A percentile compares a stretch with the other conserved stretches of the same genome.
phyloP scores from a whole-genome alignment of 2,113 vertebrate genomes.

The Madoqua kirkii region DNA sequence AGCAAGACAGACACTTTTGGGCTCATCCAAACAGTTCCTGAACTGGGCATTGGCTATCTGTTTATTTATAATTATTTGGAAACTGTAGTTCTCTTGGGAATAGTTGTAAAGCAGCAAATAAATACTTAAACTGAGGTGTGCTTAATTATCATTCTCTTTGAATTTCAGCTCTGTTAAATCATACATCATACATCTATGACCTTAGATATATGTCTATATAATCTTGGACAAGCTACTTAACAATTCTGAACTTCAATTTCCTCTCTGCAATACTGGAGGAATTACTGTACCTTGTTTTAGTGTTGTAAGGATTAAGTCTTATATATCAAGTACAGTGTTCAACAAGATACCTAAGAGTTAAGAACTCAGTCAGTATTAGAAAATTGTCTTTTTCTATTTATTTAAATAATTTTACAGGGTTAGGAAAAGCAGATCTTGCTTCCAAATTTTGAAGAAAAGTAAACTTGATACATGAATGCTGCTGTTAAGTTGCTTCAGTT shows the following conservation, averaged over 20 bases:
- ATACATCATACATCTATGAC: not conserved
- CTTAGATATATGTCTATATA: not conserved
- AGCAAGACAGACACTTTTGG: not conserved
- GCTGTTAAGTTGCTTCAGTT: too few relatives aligned
- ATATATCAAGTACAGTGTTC: not conserved
- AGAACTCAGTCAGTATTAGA: not conserved
- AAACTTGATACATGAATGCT: not conserved
- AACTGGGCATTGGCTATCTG: not conserved
- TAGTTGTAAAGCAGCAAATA: not conserved
- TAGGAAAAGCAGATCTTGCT: not conserved
- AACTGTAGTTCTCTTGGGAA: not conserved
- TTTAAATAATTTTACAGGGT: not conserved
- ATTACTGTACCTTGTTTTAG: not conserved
- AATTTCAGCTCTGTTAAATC: not conserved
- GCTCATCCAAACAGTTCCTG: not conserved
- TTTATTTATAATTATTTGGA: not conserved
- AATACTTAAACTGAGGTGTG: not conserved
- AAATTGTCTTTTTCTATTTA: not conserved
- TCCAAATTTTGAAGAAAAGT: not conserved
- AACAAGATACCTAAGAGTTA: not conserved
- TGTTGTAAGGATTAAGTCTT: not conserved
- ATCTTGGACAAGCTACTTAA: not conserved
- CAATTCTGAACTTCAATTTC: not conserved
- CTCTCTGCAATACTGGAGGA: not conserved
- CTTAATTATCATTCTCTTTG: not conserved